Base-by-base conservation (phyloP, 1,140 invertebrate species). In the Mycetomoellerius zeteki region DNA sequence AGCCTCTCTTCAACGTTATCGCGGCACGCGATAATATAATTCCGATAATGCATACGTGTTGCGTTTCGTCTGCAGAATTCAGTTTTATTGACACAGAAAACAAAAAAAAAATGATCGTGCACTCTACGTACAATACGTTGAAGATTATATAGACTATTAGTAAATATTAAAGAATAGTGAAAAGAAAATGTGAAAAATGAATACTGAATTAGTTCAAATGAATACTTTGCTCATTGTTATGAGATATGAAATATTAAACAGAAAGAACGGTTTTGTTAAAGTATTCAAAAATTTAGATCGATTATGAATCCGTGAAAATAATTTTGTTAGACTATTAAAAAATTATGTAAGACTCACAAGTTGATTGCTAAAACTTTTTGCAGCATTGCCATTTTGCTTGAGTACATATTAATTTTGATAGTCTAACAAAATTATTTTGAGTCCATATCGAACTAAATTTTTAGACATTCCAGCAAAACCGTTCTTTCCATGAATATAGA, bases 1-100 rank as follows among this genome's bases (percentile, higher is more conserved):
- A 30, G 14, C 30, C 54, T 52, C 65, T 85, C 71, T 58, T 60
- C 10, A 58, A 30, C 30, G 12, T 69, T 89, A 85, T 89, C 85
- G n/a, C 3, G 47, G 24, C 67, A 33, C 24, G 50, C 33, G 88
- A 89, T 30, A 86, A 33, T 27, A n/a, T 14, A 21, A 24, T 65
- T 37, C 12, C 52, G 33, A 82, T 82, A 81, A 81, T 81, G 3
- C 24, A 24, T 81, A 7, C 24, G 19, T 21, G 19, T 78, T 16
- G 30, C 75, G 60, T 30, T 37, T 82, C 50, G 65, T 71, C 37
- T 21, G 16, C 24, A 60, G 24, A 82, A 82, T 60, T 16, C 12
- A 33, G 21, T 73, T 47, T 82, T 58, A 37, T 81, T 58, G 78
- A 37, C 21, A 30, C 14, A 14, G 14, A 43, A 43, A 47, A 21